Percentiles rank a stretch among this genome's conserved stretches.
Conservation (phyloP, 2,888 invertebrate species). For the Tetheella fluctuosa region DNA sequence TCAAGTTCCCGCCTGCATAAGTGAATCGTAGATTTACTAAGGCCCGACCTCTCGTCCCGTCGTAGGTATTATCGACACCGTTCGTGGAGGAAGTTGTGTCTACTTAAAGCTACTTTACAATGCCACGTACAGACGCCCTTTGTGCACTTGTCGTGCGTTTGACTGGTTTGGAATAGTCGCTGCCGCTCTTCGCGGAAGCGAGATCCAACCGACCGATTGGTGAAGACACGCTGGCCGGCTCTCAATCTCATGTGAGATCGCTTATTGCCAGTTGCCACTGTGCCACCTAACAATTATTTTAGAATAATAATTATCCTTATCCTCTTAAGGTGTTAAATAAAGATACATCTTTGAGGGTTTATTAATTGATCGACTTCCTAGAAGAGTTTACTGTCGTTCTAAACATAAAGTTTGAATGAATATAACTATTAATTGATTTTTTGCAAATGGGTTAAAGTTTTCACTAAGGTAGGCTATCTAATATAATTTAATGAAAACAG, state of each 20-base stretch:
- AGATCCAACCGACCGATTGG: conserved; percentile 65
- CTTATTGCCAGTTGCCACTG: conserved; percentile 62
- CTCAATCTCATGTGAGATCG: conserved; percentile 71
- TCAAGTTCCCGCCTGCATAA: conserved; percentile 59
- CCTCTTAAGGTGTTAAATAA: conserved; percentile 10
- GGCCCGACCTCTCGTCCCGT: conserved; percentile 51
- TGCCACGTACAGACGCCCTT: conserved; percentile 62
- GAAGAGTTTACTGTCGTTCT: neutral
- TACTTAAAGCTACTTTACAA: conserved; percentile 63
- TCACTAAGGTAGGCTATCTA: neutral
- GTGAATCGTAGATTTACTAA: conserved; percentile 58
- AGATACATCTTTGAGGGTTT: conserved; percentile 4
- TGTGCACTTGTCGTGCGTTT: conserved; percentile 72
- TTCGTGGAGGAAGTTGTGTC: conserved; percentile 47
- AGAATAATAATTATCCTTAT: conserved; percentile 34
- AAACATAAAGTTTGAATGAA: neutral
- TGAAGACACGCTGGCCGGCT: conserved; percentile 57
- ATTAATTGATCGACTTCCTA: neutral
- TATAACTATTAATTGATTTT: too few relatives aligned
- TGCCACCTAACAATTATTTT: conserved; percentile 44
- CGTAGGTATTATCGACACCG: conserved; percentile 41
- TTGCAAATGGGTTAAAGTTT: neutral
- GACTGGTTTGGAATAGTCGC: conserved; percentile 62
- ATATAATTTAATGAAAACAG: neutral
- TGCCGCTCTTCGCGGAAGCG: conserved; percentile 68